These are phyloP conservation scores for Drosophila sordidapex DNA, from an alignment of 2,888 invertebrate genomes.

Conservation along the genomic window DNA sequence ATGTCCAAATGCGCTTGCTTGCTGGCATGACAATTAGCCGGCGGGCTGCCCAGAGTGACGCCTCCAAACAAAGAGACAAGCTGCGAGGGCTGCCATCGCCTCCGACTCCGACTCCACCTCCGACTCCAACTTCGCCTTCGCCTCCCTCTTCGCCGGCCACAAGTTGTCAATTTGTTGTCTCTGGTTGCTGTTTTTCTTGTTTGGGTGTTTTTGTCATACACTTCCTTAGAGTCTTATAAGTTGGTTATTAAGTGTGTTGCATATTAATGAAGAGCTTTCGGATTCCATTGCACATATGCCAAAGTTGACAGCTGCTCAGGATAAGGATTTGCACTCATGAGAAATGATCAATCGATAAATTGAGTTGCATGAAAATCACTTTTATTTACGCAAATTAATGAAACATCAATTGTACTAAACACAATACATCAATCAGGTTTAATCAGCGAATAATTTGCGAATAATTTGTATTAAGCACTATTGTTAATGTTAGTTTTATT, in stretches of 20 bases:
- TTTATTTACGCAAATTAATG: not conserved
- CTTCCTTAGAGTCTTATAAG: not conserved
- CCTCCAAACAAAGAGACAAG: constrained; percentile 70
- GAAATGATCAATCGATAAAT: not conserved
- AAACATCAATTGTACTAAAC: not conserved
- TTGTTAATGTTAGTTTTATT: not conserved
- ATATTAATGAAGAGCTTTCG: not conserved
- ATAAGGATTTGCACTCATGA: not conserved
- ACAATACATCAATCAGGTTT: not conserved
- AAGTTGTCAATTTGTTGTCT: constrained; percentile 60
- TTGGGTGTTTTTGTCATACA: constrained; percentile 7
- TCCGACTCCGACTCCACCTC: not conserved
- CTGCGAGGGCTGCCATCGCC: constrained; percentile 14
- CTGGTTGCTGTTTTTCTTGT: constrained; percentile 29
- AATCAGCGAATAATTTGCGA: not conserved
- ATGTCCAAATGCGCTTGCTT: constrained; percentile 65
- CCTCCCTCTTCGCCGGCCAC: constrained; percentile 27
- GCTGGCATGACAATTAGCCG: constrained; percentile 78
- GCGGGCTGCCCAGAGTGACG: constrained; percentile 69
- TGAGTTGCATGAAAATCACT: not conserved
- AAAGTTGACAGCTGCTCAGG: not conserved
- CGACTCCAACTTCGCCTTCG: not conserved
- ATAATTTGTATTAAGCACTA: not conserved
- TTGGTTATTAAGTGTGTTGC: constrained; percentile 4
- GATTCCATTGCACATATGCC: not conserved